Conservation (phyloP, 2,888 invertebrate species). For the Drosophila barbarae region DNA sequence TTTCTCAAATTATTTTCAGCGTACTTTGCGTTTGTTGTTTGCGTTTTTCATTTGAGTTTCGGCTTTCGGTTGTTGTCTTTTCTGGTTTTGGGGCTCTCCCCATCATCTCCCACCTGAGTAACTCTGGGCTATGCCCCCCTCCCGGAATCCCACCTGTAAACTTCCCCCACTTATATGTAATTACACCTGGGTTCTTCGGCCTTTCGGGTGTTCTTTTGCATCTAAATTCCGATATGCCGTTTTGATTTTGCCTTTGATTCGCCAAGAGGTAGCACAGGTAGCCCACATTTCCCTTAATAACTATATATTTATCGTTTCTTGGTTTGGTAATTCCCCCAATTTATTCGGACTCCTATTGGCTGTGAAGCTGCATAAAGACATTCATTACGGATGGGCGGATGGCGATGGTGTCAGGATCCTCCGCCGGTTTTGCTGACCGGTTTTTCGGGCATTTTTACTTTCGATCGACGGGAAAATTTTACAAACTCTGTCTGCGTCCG, state of each 20-base stretch:
- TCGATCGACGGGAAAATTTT: conserved; percentile 46
- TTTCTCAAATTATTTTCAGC: conserved; percentile 46
- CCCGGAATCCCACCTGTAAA: neutral
- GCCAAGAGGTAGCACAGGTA: conserved; percentile 1
- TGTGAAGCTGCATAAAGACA: conserved; percentile 17
- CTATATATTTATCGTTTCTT: conserved; percentile 12
- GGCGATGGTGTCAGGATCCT: conserved; percentile 30
- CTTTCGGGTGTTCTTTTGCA: conserved; percentile 12
- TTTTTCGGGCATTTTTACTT: conserved; percentile 61
- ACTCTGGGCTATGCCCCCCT: conserved; percentile 9
- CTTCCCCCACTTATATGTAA: conserved; percentile 26
- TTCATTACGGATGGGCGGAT: conserved; percentile 17
- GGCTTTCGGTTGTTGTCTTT: conserved; percentile 7
- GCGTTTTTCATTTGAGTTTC: conserved; percentile 57
- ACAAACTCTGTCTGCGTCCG: conserved; percentile 29
- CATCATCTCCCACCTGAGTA: conserved; percentile 9
- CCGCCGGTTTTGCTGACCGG: conserved; percentile 25
- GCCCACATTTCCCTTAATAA: conserved; percentile 7
- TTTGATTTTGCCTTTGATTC: neutral
- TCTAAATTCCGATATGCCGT: conserved; percentile 10
- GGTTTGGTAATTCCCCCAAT: conserved; percentile 17
- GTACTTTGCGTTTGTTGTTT: conserved; percentile 56
- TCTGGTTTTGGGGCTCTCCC: conserved; percentile 9
- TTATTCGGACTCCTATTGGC: conserved; percentile 5
- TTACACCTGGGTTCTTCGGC: conserved; percentile 15